Evolutionary conservation across 2,888 invertebrate genomes (phyloP).

Genomic region (Frankliniella fusca): DNA sequence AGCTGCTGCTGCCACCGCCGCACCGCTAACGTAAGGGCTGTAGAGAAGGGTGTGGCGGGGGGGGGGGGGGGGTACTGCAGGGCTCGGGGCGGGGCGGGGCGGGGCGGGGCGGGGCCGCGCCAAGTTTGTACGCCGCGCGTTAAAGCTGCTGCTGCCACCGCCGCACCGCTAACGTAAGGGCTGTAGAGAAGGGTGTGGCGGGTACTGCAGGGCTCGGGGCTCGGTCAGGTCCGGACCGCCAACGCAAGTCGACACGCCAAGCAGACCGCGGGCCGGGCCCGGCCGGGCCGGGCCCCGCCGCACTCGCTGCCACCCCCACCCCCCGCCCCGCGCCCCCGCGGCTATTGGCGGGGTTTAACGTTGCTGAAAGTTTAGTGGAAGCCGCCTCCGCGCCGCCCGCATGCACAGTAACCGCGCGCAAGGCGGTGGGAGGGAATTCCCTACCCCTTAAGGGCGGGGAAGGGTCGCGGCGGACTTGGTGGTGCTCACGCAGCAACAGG

Average conservation of each 20-base stretch:
- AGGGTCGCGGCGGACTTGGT: background rate
- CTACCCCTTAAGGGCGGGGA: too few relatives aligned
- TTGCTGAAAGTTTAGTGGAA: conserved; percentile 12
- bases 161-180: too few relatives aligned
- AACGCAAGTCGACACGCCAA: too few relatives aligned
- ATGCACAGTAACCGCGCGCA: too few relatives aligned
- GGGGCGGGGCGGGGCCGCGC: background rate
- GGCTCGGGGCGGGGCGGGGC: too few relatives aligned
- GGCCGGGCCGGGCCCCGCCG: background rate
- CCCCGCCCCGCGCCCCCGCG: background rate
- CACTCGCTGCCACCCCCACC: background rate
- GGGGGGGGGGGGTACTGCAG: too few relatives aligned
- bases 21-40: too few relatives aligned
- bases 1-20: too few relatives aligned
- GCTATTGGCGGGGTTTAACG: conserved; percentile 1
- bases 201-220: background rate
- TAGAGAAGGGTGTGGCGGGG: too few relatives aligned
- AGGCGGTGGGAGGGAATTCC: too few relatives aligned
- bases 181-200: background rate
- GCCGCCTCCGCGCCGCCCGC: background rate
- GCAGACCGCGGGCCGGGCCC: background rate
- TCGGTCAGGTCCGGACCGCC: too few relatives aligned
- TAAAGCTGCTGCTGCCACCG: too few relatives aligned
- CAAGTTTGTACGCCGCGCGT: background rate
- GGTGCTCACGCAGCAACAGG: background rate